Evolutionary conservation across 2,113 vertebrate genomes (phyloP).

Genomic region (Sander vitreus): DNA sequence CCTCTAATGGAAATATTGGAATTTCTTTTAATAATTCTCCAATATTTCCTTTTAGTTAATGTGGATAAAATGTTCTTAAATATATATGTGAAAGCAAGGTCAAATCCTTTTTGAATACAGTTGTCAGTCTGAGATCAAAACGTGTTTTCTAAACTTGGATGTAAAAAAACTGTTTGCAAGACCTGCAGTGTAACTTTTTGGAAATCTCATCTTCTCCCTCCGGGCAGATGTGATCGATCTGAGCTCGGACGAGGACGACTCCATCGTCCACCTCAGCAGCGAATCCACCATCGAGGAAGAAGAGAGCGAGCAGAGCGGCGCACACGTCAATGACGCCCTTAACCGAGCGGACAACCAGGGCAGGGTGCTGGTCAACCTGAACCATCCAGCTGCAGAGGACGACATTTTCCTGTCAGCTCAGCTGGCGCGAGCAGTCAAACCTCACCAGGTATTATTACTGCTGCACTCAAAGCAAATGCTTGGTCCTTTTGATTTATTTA

Average conservation of each 20-base stretch:
- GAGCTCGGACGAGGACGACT: conserved; percentile 90
- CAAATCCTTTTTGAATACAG: background rate
- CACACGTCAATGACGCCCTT: conserved; percentile 90
- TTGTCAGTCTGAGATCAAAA: background rate
- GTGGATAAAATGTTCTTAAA: too few species aligned
- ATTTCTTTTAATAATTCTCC: background rate
- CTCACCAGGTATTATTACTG: conserved; percentile 90
- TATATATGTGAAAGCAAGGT: background rate
- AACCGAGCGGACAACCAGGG: conserved; percentile 91
- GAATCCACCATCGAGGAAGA: conserved; percentile 87
- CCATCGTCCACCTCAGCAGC: conserved; percentile 83
- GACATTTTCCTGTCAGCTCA: conserved; percentile 93
- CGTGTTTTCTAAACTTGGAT: background rate
- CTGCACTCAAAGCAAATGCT: background rate
- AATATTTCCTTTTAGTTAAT: background rate
- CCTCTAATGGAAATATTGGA: background rate
- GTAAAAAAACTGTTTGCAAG: background rate
- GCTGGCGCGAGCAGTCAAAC: conserved; percentile 91
- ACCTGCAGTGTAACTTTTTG: background rate
- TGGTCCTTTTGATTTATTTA: background rate
- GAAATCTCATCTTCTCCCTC: background rate
- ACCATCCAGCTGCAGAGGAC: conserved; percentile 89
- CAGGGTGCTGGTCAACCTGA: conserved; percentile 93
- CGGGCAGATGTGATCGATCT: conserved; percentile 82
- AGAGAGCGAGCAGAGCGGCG: conserved; percentile 87